These are phyloP conservation scores for Girardinus metallicus DNA, from an alignment of 2,797 vertebrate species.

Conservation along the genomic window DNA sequence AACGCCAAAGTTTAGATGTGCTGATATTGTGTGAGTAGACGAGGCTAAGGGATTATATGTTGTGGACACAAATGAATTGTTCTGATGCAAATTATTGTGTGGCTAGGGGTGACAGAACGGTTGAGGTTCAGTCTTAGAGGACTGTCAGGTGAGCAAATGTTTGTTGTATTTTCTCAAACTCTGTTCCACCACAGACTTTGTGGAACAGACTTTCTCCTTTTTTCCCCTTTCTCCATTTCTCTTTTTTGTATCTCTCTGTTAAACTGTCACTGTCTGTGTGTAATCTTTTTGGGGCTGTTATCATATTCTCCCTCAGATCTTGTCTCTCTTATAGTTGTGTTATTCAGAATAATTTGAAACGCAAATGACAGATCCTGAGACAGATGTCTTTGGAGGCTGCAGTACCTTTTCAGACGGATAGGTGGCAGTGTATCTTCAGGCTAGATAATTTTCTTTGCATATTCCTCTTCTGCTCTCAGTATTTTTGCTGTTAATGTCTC, in stretches of 20 bases:
- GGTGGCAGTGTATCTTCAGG: slow-evolving; percentile 96
- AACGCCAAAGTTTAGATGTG: slow-evolving; percentile 34
- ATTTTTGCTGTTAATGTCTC: slow-evolving; percentile 29
- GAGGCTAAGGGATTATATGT: slow-evolving; percentile 18
- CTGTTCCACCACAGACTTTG: slow-evolving; percentile 88
- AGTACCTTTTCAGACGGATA: slow-evolving; percentile 88
- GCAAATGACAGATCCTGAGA: slow-evolving; percentile 80
- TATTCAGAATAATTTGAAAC: slow-evolving; percentile 80
- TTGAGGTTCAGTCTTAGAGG: slow-evolving; percentile 40
- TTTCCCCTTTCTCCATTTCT: slow-evolving; percentile 18
- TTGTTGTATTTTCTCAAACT: slow-evolving; percentile 78
- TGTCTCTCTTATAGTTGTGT: slow-evolving; percentile 53
- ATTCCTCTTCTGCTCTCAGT: slow-evolving; percentile 22
- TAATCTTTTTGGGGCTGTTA: slow-evolving; percentile 90
- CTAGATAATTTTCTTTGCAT: slow-evolving; percentile 72
- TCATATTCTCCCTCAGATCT: slow-evolving; percentile 89
- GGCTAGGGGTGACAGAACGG: not conserved
- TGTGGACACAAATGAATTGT: slow-evolving; percentile 26
- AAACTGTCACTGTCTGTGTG: slow-evolving; percentile 84
- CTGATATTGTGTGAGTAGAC: slow-evolving; percentile 36
- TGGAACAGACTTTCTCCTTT: slow-evolving; percentile 65
- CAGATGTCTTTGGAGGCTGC: slow-evolving; percentile 79
- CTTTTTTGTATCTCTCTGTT: slow-evolving; percentile 26
- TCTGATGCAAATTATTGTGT: slow-evolving; percentile 41
- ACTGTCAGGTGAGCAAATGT: slow-evolving; percentile 89